A percentile compares a stretch with the other conserved stretches of the same genome.
Conservation (phyloP, 1,140 invertebrate genomes). For the Aphelinus certus region DNA sequence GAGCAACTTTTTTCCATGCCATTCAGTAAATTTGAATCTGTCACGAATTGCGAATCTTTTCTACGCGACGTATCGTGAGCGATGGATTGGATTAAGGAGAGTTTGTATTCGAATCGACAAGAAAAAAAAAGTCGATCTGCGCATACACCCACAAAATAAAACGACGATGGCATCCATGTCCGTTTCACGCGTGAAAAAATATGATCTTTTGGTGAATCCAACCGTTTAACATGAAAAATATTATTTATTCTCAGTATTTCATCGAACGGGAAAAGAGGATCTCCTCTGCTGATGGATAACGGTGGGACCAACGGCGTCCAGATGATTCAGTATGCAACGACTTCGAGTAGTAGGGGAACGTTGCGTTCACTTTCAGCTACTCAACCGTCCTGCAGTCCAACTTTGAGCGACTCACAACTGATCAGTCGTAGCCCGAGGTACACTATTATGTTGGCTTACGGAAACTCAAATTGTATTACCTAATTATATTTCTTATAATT, state of each 20-base stretch:
- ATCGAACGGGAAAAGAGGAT: conserved; percentile 52
- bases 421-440: conserved; percentile 56
- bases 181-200: too few relatives aligned
- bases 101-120: too few relatives aligned
- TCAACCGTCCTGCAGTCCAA: conserved; percentile 52
- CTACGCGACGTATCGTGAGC: too few relatives aligned
- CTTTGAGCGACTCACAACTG: conserved; percentile 51
- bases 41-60: too few relatives aligned
- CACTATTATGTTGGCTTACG: not conserved
- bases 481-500: not conserved
- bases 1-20: too few relatives aligned
- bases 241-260: conserved; percentile 39
- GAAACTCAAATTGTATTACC: not conserved
- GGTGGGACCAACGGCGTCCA: conserved; percentile 60
- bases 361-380: conserved; percentile 58
- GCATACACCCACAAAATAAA: too few relatives aligned
- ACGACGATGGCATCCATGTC: too few relatives aligned
- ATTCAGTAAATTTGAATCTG: too few relatives aligned
- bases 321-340: conserved; percentile 63
- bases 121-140: too few relatives aligned
- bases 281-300: conserved; percentile 47
- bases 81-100: too few relatives aligned
- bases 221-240: too few relatives aligned
- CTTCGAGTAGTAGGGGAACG: conserved; percentile 49
- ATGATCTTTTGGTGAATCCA: too few relatives aligned